Base-by-base conservation (phyloP, 2,113 vertebrate species). In the Rana temporaria region DNA sequence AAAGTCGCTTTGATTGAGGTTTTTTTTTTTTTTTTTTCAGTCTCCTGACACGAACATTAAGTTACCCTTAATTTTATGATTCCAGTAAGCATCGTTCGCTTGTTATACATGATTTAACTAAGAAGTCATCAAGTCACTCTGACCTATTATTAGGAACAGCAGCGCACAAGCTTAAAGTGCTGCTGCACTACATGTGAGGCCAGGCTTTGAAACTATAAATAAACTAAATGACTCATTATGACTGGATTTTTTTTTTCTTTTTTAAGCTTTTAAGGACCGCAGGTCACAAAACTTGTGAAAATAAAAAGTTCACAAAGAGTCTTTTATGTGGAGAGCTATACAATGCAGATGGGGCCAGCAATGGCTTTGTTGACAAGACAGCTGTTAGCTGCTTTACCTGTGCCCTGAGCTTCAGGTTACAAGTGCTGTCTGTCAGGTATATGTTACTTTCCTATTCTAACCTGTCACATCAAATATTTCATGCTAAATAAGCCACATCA, bases 321-420 rank as follows among this genome's bases (percentile, higher is more conserved):
- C 65, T 86, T 86, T 85, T 18, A 71, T 20, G 62, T 14, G 0
- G 57, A 72, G 78, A 3, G 16, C 79, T 62, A 3, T 0, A 57
- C n/a, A 56, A 19, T n/a, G 74, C 78, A 84, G 63, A 79, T 79
- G 84, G 84, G 80, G 69, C 81, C 82, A 60, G 38, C 22, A 0
- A 0, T 55, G 68, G 0, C 0, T 19, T 22, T 22, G 17, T 48
- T 62, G 24, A 53, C 72, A 81, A 69, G 73, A 70, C 86, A 86
- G 86, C 79, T 88, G 84, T 80, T 68, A 77, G 20, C 57, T 56
- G 57, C 72, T 82, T 30, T 82, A 76, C 80, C 79, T 84, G 85
- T 67, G n/a, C 4, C 65, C 34, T 64, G 78, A 76, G 70, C 22
- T 0, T 84, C 20, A 0, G 8, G 53, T 76, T 87, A 64, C 85